Evolutionary conservation across 1,140 invertebrate species (phyloP), one percentile per base, ranked within the genome.

Genomic region (Dendrolimus punctatus): DNA sequence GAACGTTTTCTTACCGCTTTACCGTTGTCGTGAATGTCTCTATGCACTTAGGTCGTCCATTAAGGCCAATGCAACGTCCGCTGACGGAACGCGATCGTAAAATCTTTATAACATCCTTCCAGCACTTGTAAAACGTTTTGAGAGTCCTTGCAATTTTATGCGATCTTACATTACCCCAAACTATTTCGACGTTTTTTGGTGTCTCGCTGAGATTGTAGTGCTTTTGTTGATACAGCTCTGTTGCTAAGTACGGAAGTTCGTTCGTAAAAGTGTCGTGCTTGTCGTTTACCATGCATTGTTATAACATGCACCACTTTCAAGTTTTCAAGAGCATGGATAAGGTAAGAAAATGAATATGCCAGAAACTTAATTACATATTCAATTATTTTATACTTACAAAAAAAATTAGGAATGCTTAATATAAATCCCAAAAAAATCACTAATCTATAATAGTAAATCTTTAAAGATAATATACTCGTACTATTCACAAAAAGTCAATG

Each of bases 91-190:
- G 74, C 72, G 76, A 75, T 74, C 77, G 70, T 85, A 82, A 85
- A 85, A 85, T 76, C 77, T 81, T 85, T 85, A 85, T 82, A 83
- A 83, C 81, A 81, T 83, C 78, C 80, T 85, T 83, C 77, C 75
- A 85, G 75, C 71, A 82, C 82, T 83, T 85, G 80, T 85, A 83
- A 83, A 83, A 64, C 80, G 77, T 76, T 83, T 83, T 76, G 72
- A 82, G 75, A 77, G 68, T 74, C 72, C 69, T 76, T 62, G 58
- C 66, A 62, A 67, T 76, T 83, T 83, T 85, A 85, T 81, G 70
- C 57, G 74, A 79, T 71, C 69, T 69, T 44, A 57, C 60, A 68
- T 72, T 66, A 69, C 57, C 64, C 57, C 49, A 50, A 47, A 57
- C 58, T 60, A 58, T 65, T 57, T 57, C 40, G 44, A 60, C 53